Percentiles rank a stretch among this genome's conserved stretches.
Evolutionary conservation across 1,140 invertebrate genomes (phyloP).

Genomic region (Nebria ingens): DNA sequence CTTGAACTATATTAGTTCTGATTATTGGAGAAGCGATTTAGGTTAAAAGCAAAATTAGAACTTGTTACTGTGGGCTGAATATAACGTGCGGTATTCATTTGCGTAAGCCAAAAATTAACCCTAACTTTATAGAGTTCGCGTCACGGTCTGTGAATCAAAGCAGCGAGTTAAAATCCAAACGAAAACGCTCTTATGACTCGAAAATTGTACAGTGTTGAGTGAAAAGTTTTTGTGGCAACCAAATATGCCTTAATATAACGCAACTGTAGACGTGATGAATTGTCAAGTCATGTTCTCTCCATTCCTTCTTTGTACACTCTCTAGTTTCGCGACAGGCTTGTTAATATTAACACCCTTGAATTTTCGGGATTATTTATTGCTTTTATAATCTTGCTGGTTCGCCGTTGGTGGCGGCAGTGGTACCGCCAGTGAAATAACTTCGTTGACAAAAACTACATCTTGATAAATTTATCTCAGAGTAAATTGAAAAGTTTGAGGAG

Average conservation of each 20-base stretch:
- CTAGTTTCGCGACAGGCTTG: too few species aligned
- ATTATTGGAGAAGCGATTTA: too few species aligned
- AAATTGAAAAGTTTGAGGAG: slow-evolving; percentile 6
- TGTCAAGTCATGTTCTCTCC: not conserved
- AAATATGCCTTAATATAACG: not conserved
- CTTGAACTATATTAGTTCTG: too few species aligned
- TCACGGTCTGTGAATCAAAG: not conserved
- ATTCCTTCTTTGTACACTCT: too few species aligned
- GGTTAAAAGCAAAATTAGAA: too few species aligned
- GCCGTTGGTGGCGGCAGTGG: too few species aligned
- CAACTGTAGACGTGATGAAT: not conserved
- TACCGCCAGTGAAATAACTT: slow-evolving; percentile 1
- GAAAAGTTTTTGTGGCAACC: not conserved
- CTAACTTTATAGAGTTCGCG: not conserved
- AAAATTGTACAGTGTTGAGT: not conserved
- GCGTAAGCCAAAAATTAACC: too few species aligned
- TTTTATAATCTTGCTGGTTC: slow-evolving; percentile 1
- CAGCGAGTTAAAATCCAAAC: not conserved
- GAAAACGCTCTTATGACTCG: not conserved
- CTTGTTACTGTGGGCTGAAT: too few species aligned
- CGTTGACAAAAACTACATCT: slow-evolving; percentile 4
- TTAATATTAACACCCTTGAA: not conserved
- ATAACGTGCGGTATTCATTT: too few species aligned
- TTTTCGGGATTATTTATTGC: slow-evolving; percentile 3
- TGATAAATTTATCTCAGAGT: slow-evolving; percentile 6